Conservation (phyloP, 2,797 vertebrate genomes). For the Catharus ustulatus region DNA sequence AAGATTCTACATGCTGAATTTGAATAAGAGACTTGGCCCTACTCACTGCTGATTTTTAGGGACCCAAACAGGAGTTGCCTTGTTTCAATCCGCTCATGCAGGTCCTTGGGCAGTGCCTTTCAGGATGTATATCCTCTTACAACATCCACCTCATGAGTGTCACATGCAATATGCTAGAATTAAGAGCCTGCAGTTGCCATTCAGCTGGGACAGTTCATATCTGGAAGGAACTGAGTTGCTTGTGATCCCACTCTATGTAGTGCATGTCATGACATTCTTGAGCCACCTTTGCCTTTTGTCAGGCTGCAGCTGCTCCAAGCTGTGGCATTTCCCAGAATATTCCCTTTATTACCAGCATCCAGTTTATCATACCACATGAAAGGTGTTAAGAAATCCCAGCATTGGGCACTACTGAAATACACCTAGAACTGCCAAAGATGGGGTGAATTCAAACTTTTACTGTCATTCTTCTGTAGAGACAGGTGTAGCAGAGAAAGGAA, state of each 20-base stretch:
- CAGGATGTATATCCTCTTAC: fast-evolving
- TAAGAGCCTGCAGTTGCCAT: neutral
- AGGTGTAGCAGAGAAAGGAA: neutral
- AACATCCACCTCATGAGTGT: too few relatives aligned
- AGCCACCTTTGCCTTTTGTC: neutral
- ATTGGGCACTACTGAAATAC: neutral
- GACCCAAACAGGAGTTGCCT: neutral
- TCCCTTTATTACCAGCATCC: neutral
- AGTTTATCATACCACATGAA: neutral
- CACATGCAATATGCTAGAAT: neutral
- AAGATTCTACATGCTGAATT: neutral
- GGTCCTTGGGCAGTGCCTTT: neutral
- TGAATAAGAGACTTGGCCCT: neutral
- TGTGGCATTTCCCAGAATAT: neutral
- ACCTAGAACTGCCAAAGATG: neutral
- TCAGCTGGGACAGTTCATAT: neutral
- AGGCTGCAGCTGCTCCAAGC: neutral
- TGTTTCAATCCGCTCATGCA: neutral
- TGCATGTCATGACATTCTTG: neutral
- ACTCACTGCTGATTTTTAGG: neutral
- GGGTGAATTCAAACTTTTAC: neutral
- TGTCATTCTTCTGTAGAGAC: neutral
- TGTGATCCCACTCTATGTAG: fast-evolving
- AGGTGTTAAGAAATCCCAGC: neutral
- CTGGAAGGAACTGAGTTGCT: neutral